phyloP scores from a whole-genome alignment of 2,797 vertebrate genomes.

The Carcharodon carcharias region DNA sequence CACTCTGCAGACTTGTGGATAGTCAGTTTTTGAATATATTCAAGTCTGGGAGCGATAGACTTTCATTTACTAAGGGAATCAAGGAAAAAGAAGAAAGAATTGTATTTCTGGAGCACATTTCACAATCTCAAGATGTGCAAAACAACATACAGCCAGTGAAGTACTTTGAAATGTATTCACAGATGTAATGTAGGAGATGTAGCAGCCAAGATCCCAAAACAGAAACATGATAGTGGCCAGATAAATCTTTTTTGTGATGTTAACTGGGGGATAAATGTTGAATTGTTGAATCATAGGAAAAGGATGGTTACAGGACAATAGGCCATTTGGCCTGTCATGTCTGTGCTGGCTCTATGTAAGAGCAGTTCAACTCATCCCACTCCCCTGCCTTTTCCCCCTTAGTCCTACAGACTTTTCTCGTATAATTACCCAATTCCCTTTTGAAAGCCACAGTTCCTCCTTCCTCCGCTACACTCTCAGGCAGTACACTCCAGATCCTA shows the following conservation, averaged over 20 bases:
- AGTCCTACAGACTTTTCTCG: background rate
- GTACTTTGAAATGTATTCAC: no score
- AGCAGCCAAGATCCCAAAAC: background rate
- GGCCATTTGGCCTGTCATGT: no score
- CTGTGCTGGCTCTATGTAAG: background rate
- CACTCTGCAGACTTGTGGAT: background rate
- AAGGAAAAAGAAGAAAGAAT: background rate
- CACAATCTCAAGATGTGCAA: no score
- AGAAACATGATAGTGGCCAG: background rate
- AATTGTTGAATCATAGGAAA: background rate
- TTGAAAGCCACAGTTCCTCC: background rate
- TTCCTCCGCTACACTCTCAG: background rate
- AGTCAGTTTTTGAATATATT: background rate
- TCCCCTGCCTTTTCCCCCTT: background rate
- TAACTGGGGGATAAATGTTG: background rate
- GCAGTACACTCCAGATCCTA: background rate
- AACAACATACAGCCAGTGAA: no score
- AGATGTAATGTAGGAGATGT: background rate
- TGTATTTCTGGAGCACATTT: background rate
- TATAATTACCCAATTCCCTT: background rate
- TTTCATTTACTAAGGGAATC: background rate
- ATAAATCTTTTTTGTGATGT: background rate
- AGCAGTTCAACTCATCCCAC: no score
- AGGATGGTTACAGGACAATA: no score
- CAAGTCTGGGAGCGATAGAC: background rate